These are phyloP conservation scores for Dicyrtomina minuta DNA, from an alignment of 2,888 invertebrate genomes.

Conservation along the genomic window DNA sequence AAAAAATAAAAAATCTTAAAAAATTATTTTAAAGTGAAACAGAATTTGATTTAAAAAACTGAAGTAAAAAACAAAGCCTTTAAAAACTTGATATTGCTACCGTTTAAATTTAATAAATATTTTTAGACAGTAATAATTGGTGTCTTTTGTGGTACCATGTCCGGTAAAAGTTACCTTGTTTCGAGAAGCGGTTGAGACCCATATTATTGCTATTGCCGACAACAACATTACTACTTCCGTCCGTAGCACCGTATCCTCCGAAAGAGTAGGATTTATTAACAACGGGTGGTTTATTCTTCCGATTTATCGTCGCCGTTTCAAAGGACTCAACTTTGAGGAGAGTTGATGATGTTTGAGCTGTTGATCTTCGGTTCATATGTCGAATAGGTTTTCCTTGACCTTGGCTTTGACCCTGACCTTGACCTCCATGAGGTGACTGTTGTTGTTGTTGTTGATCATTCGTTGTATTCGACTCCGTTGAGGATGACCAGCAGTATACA, in stretches of 20 bases:
- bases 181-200: conserved; percentile 35
- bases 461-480: conserved; percentile 38
- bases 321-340: conserved; percentile 61
- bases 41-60: too few species aligned
- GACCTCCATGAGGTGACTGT: too few species aligned
- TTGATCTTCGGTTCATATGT: conserved; percentile 28
- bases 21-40: too few species aligned
- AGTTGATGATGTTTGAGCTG: conserved; percentile 54
- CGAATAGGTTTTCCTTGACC: conserved; percentile 13
- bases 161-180: conserved; percentile 39
- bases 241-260: conserved; percentile 70
- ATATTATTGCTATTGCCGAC: conserved; percentile 35
- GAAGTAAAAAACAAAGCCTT: too few species aligned
- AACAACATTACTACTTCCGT: conserved; percentile 27
- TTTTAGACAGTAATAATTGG: too few species aligned
- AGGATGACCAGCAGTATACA: conserved; percentile 37
- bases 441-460: conserved; percentile 12
- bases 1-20: too few species aligned
- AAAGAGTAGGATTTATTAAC: conserved; percentile 86
- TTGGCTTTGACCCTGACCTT: conserved; percentile 12
- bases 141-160: too few species aligned
- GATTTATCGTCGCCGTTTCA: conserved; percentile 55
- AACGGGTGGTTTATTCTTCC: conserved; percentile 56
- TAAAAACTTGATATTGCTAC: too few species aligned
- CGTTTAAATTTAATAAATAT: too few species aligned